A percentile compares a stretch with the other conserved stretches of the same genome.
Conservation (phyloP, 2,888 invertebrate species). For the Vanessa cardui region DNA sequence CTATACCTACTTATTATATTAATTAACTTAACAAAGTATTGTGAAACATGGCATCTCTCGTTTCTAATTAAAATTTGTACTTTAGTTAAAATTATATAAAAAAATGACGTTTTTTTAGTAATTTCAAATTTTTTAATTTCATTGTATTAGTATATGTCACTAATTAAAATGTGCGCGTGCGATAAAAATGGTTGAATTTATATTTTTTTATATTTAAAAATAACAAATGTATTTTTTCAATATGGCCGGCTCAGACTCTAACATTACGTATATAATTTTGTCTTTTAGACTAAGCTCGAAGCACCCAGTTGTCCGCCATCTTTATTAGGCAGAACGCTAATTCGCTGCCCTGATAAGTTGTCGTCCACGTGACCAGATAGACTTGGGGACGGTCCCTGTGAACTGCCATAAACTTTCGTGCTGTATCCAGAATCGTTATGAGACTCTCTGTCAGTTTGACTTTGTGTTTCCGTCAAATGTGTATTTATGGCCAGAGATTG, state of each 20-base stretch:
- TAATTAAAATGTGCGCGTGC: background rate
- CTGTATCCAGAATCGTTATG: constrained; percentile 94
- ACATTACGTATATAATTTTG: background rate
- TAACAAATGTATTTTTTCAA: background rate
- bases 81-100: constrained; percentile 47
- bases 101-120: constrained; percentile 5
- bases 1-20: constrained; percentile 19
- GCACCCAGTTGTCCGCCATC: constrained; percentile 78
- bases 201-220: background rate
- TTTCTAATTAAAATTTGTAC: constrained; percentile 64
- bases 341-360: constrained; percentile 69
- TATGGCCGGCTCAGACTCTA: background rate
- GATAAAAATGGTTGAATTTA: too few relatives aligned
- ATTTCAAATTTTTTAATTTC: background rate
- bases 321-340: constrained; percentile 60
- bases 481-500: constrained; percentile 79
- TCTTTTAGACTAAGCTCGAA: constrained; percentile 85
- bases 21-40: constrained; percentile 35
- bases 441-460: constrained; percentile 84
- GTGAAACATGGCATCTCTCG: constrained; percentile 69
- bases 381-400: constrained; percentile 90
- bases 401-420: constrained; percentile 90
- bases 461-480: constrained; percentile 74
- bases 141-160: constrained; percentile 1
- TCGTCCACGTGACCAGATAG: constrained; percentile 84